Evolutionary conservation across 2,797 vertebrate species (phyloP).

Genomic region (Anableps anableps): DNA sequence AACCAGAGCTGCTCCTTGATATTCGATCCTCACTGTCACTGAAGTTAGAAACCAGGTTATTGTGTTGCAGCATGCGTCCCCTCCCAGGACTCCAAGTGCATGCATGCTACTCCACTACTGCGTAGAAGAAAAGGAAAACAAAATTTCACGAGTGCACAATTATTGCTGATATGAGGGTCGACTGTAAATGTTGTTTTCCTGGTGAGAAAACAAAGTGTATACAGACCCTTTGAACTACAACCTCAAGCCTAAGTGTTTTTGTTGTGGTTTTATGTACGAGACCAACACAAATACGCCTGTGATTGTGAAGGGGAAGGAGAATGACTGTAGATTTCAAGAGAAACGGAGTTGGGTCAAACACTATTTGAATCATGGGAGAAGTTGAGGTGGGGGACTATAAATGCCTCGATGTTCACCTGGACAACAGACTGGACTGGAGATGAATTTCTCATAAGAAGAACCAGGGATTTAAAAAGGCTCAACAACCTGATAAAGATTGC

Average conservation of each 20-base stretch:
- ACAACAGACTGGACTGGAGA: not conserved
- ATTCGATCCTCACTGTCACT: conserved; percentile 35
- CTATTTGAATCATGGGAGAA: not conserved
- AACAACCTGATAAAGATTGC: too few relatives aligned
- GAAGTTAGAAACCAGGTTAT: conserved; percentile 23
- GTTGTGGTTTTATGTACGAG: not conserved
- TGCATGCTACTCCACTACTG: not conserved
- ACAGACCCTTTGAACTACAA: not conserved
- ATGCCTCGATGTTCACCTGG: too few relatives aligned
- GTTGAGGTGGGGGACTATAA: too few relatives aligned
- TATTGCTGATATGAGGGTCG: not conserved
- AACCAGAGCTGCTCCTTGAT: conserved; percentile 22
- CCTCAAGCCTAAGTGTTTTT: not conserved
- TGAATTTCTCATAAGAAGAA: too few relatives aligned
- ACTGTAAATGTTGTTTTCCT: not conserved
- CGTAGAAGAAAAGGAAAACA: not conserved
- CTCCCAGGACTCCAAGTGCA: conserved; percentile 14
- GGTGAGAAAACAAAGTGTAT: not conserved
- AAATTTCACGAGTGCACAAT: not conserved
- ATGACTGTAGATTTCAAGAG: not conserved
- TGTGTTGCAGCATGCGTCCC: conserved; percentile 48
- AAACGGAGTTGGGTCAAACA: not conserved
- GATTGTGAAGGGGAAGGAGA: not conserved
- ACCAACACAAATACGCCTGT: not conserved
- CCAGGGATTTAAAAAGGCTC: too few relatives aligned